These are phyloP conservation scores for Xanthorhoe designata DNA, from an alignment of 2,888 invertebrate species.

Conservation along the genomic window DNA sequence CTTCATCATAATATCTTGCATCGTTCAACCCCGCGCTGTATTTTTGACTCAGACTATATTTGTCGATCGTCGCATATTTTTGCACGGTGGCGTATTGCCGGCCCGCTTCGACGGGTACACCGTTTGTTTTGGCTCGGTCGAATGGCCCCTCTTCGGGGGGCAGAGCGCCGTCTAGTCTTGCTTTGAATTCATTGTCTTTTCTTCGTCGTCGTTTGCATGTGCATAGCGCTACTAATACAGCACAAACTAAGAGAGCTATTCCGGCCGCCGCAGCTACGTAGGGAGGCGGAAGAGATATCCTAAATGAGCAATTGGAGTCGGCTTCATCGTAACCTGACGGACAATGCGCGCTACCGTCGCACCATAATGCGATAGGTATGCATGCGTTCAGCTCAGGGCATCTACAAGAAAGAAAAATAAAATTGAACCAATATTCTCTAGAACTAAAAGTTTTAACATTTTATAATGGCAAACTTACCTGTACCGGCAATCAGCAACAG, in stretches of 20 bases:
- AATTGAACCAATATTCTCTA: slow-evolving; percentile 16
- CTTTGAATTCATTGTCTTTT: slow-evolving; percentile 87
- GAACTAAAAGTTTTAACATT: slow-evolving; percentile 16
- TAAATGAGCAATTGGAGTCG: slow-evolving; percentile 90
- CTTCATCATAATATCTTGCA: slow-evolving; percentile 82
- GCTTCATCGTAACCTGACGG: slow-evolving; percentile 93
- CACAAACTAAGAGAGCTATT: slow-evolving; percentile 85
- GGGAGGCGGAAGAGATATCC: slow-evolving; percentile 88
- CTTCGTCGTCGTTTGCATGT: slow-evolving; percentile 86
- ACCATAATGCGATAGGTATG: slow-evolving; percentile 92
- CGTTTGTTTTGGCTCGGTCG: slow-evolving; percentile 85
- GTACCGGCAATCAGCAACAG: slow-evolving; percentile 87
- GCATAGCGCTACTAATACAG: slow-evolving; percentile 86
- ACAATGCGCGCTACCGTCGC: slow-evolving; percentile 92
- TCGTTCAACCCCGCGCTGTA: slow-evolving; percentile 83
- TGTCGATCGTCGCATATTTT: slow-evolving; percentile 83
- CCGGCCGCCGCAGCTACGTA: slow-evolving; percentile 88
- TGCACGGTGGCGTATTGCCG: slow-evolving; percentile 81
- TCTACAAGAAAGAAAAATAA: slow-evolving; percentile 70
- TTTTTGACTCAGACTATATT: slow-evolving; percentile 83
- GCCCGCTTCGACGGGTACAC: slow-evolving; percentile 68
- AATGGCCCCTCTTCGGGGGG: slow-evolving; percentile 86
- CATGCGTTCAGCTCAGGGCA: slow-evolving; percentile 93
- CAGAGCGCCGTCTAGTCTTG: slow-evolving; percentile 84
- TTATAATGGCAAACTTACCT: slow-evolving; percentile 78